Evolutionary conservation across 1,140 invertebrate genomes (phyloP).

Genomic region (Drosophila subpulchrella): DNA sequence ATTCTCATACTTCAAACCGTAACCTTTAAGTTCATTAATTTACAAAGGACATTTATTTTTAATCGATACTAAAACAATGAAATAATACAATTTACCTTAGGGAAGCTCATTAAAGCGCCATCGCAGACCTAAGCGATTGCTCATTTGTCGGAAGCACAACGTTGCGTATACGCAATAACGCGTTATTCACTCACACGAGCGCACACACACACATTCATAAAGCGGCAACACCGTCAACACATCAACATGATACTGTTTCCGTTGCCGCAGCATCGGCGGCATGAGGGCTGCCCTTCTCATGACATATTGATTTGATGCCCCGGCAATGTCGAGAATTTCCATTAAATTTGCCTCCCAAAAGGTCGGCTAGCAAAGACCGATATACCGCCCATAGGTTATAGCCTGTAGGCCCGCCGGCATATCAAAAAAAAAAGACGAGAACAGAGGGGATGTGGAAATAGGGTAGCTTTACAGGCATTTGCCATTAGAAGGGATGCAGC

Average conservation of each 20-base stretch:
- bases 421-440: not conserved
- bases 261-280: constrained; percentile 47
- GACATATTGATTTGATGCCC: constrained; percentile 83
- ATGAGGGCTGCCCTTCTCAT: constrained; percentile 55
- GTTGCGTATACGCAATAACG: constrained; percentile 76
- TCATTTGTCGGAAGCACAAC: constrained; percentile 38
- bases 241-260: constrained; percentile 61
- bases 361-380: constrained; percentile 36
- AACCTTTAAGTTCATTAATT: too few relatives aligned
- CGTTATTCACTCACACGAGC: constrained; percentile 34
- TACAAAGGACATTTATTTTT: too few relatives aligned
- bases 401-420: constrained; percentile 5
- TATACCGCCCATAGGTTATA: constrained; percentile 10
- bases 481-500: constrained; percentile 61
- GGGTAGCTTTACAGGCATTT: constrained; percentile 66
- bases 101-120: constrained; percentile 7
- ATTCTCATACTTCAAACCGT: too few relatives aligned
- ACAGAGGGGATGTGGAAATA: constrained; percentile 6
- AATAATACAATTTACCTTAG: not conserved
- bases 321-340: constrained; percentile 80
- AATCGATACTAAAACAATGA: too few relatives aligned
- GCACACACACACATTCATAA: constrained; percentile 14
- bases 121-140: constrained; percentile 2
- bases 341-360: constrained; percentile 72
- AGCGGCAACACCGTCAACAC: constrained; percentile 64